Percentiles rank a stretch among this genome's conserved stretches.
phyloP scores from a whole-genome alignment of 2,888 invertebrate genomes.

The Platerodrilus igneus region DNA sequence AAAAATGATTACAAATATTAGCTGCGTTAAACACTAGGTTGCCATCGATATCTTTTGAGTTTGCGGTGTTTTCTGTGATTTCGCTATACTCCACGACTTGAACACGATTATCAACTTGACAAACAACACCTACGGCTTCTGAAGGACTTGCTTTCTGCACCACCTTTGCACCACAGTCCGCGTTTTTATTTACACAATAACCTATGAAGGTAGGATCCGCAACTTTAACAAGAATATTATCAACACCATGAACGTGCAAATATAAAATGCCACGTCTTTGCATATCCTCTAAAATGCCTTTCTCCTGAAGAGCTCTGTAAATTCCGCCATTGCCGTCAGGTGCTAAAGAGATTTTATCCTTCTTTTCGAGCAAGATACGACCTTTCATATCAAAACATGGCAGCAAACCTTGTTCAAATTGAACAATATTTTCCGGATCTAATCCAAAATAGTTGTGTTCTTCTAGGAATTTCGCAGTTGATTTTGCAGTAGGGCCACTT shows the following conservation, averaged over 20 bases:
- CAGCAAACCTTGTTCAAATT: constrained; percentile 89
- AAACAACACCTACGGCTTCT: constrained; percentile 95
- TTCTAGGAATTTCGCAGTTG: constrained; percentile 76
- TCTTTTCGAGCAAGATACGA: constrained; percentile 82
- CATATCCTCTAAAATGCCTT: constrained; percentile 78
- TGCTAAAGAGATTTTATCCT: constrained; percentile 75
- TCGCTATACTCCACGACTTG: constrained; percentile 98
- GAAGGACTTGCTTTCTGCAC: constrained; percentile 87
- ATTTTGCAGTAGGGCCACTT: constrained; percentile 85
- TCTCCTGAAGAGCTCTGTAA: constrained; percentile 71
- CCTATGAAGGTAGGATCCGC: constrained; percentile 97
- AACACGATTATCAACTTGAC: constrained; percentile 83
- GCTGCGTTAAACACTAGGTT: constrained; percentile 88
- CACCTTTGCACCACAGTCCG: constrained; percentile 95
- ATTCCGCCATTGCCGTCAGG: constrained; percentile 91
- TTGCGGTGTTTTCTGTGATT: constrained; percentile 81
- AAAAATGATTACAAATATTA: constrained; percentile 98
- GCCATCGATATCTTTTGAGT: constrained; percentile 71
- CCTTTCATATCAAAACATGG: constrained; percentile 95
- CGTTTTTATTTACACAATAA: constrained; percentile 81
- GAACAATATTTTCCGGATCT: constrained; percentile 70
- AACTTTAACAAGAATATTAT: constrained; percentile 96
- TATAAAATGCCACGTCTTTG: constrained; percentile 74
- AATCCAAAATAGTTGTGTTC: constrained; percentile 83
- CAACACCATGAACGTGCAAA: constrained; percentile 96